Base-by-base conservation (phyloP, 2,888 invertebrate species). In the Ligdia adustata region DNA sequence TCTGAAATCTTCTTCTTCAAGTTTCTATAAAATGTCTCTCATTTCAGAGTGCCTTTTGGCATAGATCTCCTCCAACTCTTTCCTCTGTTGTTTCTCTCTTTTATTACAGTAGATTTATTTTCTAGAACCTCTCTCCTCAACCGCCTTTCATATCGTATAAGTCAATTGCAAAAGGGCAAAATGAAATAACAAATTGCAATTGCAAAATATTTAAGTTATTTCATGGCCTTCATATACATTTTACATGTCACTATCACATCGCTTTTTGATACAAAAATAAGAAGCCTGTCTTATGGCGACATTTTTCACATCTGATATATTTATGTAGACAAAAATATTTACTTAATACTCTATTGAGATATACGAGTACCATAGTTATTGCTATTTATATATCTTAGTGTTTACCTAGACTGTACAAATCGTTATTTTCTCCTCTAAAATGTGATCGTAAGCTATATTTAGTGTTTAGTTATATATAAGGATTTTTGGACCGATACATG, bases 251-350 rank as follows among this genome's bases (percentile, higher is more conserved):
- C 18, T 41, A 46, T 37, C 38, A 12, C 41, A 45, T 16, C 44
- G 46, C 42, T 33, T 29, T 52, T 50, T 22, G 31, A 38, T 60
- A 60, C 35, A 60, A 57, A 60, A 60, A 60, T 58, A 60, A 50
- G 54, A 56, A 49, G 51, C 41, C 59, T 45, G 51, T 43, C 50
- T 11, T 3, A 4, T 26, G 40, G 27, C 33, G 34, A 47, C 46
- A 40, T 47, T 24, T 39, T 27, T 40, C 31, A 4, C 1, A 26
- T 40, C 13, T 35, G 34, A 48, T 37, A 43, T 18, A 9, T 39
- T 45, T n/a, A n/a, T n/a, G n/a, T n/a, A n/a, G n/a, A n/a, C 40
- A 57, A 60, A 60, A 57, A 60, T 60, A 60, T 48, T 32, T 48
- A 42, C 18, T 45, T 20, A 41, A 13, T 35, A 37, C 22, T 22